Conservation (phyloP, 2,888 invertebrate species). For the Drosophila neotestacea region DNA sequence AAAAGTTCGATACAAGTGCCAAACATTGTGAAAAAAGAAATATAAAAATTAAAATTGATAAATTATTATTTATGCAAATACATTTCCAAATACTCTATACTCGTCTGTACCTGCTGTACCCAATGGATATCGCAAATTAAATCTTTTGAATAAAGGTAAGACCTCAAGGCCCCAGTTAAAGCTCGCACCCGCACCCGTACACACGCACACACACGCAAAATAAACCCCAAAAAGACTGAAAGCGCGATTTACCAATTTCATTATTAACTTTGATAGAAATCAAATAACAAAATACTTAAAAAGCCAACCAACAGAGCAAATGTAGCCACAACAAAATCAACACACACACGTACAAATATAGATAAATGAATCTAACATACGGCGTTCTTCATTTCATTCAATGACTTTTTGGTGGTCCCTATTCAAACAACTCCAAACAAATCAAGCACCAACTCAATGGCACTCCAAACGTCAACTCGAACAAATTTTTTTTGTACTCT, state of each 20-base stretch:
- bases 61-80: slow-evolving; percentile 55
- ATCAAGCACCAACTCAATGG: slow-evolving; percentile 80
- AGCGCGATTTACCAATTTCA: slow-evolving; percentile 75
- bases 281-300: slow-evolving; percentile 78
- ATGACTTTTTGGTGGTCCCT: slow-evolving; percentile 81
- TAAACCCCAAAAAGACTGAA: slow-evolving; percentile 19
- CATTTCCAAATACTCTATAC: slow-evolving; percentile 29
- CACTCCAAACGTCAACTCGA: slow-evolving; percentile 81
- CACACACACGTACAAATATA: slow-evolving; percentile 25
- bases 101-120: slow-evolving; percentile 47
- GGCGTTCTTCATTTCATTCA: slow-evolving; percentile 79
- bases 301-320: slow-evolving; percentile 56
- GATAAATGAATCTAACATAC: slow-evolving; percentile 54
- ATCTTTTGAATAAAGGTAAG: slow-evolving; percentile 73
- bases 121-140: slow-evolving; percentile 77
- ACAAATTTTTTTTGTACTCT: slow-evolving; percentile 65
- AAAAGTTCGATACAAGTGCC: slow-evolving; percentile 55
- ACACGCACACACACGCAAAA: slow-evolving; percentile 23
- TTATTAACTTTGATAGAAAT: slow-evolving; percentile 79
- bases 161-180: slow-evolving; percentile 56
- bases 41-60: slow-evolving; percentile 39
- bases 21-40: slow-evolving; percentile 67
- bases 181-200: slow-evolving; percentile 49
- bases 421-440: slow-evolving; percentile 80
- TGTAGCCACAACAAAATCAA: slow-evolving; percentile 48